These are phyloP conservation scores for Agrotis exclamationis DNA, from an alignment of 2,888 invertebrate species.

Conservation along the genomic window DNA sequence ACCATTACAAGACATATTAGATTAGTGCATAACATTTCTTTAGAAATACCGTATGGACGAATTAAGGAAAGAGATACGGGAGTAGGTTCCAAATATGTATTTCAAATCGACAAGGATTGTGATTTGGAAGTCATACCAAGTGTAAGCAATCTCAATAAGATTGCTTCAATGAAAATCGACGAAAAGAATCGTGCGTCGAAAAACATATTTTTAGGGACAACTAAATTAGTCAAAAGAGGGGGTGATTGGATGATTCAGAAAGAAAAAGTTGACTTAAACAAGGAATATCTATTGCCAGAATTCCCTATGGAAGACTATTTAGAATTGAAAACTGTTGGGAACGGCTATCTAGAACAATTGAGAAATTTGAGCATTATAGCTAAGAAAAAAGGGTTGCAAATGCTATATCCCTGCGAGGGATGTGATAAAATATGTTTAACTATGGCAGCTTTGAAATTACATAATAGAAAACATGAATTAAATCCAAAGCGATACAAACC, in stretches of 20 bases:
- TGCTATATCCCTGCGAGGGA: conserved; percentile 80
- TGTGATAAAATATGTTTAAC: conserved; percentile 83
- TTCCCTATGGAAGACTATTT: conserved; percentile 66
- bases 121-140: conserved; percentile 83
- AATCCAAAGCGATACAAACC: conserved; percentile 79
- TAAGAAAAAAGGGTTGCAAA: conserved; percentile 73
- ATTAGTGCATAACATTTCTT: conserved; percentile 64
- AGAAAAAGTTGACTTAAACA: conserved; percentile 63
- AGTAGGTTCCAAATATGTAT: conserved; percentile 73
- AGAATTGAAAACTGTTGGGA: conserved; percentile 56
- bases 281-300: conserved; percentile 70
- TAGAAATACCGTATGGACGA: conserved; percentile 67
- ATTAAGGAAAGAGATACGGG: conserved; percentile 70
- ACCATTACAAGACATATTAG: conserved; percentile 73
- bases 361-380: conserved; percentile 73
- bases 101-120: conserved; percentile 68
- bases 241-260: conserved; percentile 81
- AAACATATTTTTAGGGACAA: conserved; percentile 71
- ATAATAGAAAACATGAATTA: conserved; percentile 77
- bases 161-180: conserved; percentile 76
- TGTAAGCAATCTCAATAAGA: conserved; percentile 78
- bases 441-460: conserved; percentile 78
- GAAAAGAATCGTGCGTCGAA: conserved; percentile 70
- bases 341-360: conserved; percentile 75
- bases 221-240: conserved; percentile 78